A percentile compares a stretch with the other conserved stretches of the same genome.
phyloP scores from a whole-genome alignment of 1,140 invertebrate species.

The Drosophila lini region DNA sequence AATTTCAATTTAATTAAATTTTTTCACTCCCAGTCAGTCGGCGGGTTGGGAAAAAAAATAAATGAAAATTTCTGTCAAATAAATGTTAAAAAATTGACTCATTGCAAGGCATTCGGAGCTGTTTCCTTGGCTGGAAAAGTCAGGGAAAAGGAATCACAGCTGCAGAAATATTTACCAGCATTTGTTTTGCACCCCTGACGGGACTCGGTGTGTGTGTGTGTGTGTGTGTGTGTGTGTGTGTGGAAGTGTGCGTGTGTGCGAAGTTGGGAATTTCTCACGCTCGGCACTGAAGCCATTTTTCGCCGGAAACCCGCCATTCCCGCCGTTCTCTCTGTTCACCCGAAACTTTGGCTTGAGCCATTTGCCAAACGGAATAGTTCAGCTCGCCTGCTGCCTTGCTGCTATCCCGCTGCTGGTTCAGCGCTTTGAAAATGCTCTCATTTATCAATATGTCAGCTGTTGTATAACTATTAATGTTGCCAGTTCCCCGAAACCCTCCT shows the following conservation, averaged over 20 bases:
- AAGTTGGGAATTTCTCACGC: constrained; percentile 69
- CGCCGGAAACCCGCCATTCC: constrained; percentile 39
- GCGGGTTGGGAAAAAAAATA: constrained; percentile 40
- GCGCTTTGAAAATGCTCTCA: constrained; percentile 72
- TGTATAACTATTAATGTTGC: constrained; percentile 80
- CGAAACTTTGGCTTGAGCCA: constrained; percentile 49
- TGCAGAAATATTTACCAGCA: constrained; percentile 79
- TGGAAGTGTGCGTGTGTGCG: constrained; percentile 5
- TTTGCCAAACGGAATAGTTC: constrained; percentile 74
- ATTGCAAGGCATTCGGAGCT: constrained; percentile 55
- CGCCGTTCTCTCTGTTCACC: background rate
- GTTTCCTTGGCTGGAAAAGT: constrained; percentile 11
- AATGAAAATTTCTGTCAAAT: constrained; percentile 83
- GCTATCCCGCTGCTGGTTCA: constrained; percentile 28
- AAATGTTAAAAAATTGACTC: constrained; percentile 83
- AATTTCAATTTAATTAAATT: constrained; percentile 84
- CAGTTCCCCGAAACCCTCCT: constrained; percentile 8
- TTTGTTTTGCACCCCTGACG: constrained; percentile 66
- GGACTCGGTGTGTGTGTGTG: constrained; percentile 13
- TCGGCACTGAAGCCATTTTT: constrained; percentile 75
- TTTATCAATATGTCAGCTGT: constrained; percentile 83
- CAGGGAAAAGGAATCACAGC: constrained; percentile 69
- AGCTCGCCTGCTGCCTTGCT: constrained; percentile 29
- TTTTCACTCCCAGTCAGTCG: constrained; percentile 27
- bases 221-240: constrained; percentile 1